Evolutionary conservation across 2,888 invertebrate species (phyloP).

Genomic region (Melieria omissa): DNA sequence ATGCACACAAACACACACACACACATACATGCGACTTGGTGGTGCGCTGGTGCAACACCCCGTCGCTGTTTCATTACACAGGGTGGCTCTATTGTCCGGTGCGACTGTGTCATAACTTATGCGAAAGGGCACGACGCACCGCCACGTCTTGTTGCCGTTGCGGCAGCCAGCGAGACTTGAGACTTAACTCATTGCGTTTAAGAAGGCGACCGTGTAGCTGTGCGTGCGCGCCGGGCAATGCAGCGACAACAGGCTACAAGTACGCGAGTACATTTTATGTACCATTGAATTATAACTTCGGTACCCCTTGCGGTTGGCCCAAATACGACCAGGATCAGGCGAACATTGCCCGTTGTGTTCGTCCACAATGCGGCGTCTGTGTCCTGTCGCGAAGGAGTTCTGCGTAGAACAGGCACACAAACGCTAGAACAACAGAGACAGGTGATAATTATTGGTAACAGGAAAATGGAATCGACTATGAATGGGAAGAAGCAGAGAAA

Average conservation of each 20-base stretch:
- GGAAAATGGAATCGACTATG: slow-evolving; percentile 13
- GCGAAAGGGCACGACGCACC: too few species aligned
- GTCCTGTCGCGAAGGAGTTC: not conserved
- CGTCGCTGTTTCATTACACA: not conserved
- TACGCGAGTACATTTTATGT: not conserved
- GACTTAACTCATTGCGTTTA: too few species aligned
- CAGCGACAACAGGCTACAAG: not conserved
- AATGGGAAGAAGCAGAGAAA: not conserved
- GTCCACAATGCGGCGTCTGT: slow-evolving; percentile 8
- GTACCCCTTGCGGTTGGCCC: slow-evolving; percentile 1
- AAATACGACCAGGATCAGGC: slow-evolving; percentile 6
- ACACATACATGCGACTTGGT: not conserved
- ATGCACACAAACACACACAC: not conserved
- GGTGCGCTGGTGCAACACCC: too few species aligned
- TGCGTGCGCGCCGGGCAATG: too few species aligned
- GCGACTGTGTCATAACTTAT: too few species aligned
- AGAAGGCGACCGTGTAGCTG: too few species aligned
- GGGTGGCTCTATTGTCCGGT: not conserved
- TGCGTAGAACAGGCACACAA: not conserved
- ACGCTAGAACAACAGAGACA: slow-evolving; percentile 7
- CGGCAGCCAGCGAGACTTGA: too few species aligned
- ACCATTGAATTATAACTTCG: not conserved
- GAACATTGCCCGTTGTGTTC: not conserved
- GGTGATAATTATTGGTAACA: slow-evolving; percentile 25
- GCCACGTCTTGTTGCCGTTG: too few species aligned